Base-by-base conservation (phyloP, 2,888 invertebrate genomes). In the Drosophila atroscutellata region DNA sequence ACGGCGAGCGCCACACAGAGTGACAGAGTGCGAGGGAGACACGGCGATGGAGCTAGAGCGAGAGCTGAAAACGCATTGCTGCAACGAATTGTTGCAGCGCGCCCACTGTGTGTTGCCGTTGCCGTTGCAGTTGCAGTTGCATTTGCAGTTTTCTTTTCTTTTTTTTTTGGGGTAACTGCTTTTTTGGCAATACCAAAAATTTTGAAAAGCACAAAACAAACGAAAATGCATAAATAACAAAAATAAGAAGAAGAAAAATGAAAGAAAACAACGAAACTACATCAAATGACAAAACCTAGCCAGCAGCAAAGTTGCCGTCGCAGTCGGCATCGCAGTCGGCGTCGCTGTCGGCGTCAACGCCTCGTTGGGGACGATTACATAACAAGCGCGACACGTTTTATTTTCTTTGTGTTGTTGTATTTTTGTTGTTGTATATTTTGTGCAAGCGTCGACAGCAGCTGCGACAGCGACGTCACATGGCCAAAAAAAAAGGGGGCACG, bases 401-500 rank as follows among this genome's bases (percentile, higher is more conserved):
- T 75, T 68, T 78, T 72, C 62, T 59, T 72, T 72, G 72, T 75
- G 63, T 70, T 55, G 7, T 55, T 26, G 9, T 36, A 5, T 36
- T 54, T 36, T 15, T 26, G n/a, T n/a, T n/a, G n/a, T n/a, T n/a
- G n/a, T 26, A 2, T 52, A 52, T 75, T 78, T 80, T 78, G 80
- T 74, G 77, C 75, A 75, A 74, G 67, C 56, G 52, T 3, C 30
- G 56, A 32, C 64, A 26, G 37, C 64, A 51, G 26, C 57, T 49
- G 9, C 66, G 34, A 11, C 63, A 24, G 28, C 84, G 64, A 51
- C 86, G 86, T 77, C 83, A 83, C 72, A 74, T 80, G 74, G 78
- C 79, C 75, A 77, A 79, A 87, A 52, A 36, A 77, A 86, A 87
- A 87, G 89, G 86, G 86, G 86, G 86, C 86, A 87, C 86, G 90